Percentiles rank a stretch among this genome's conserved stretches.
These are phyloP conservation scores for Lasiurus borealis DNA, from an alignment of 2,113 vertebrate species.

Conservation along the genomic window DNA sequence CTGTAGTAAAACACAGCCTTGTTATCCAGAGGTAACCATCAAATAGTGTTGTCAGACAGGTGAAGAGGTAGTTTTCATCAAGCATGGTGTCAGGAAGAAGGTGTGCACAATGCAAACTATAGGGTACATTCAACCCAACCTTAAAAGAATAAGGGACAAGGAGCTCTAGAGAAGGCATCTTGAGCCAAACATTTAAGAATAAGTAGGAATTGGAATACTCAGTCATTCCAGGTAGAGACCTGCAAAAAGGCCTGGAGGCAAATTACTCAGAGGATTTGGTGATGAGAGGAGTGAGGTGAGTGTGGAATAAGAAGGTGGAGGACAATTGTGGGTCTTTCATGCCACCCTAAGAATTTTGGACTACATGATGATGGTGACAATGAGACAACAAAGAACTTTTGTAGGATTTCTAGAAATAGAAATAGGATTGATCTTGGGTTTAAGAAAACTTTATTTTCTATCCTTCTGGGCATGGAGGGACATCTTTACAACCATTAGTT, in stretches of 20 bases:
- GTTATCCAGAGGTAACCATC: too few species aligned
- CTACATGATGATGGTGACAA: not conserved
- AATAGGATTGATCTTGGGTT: not conserved
- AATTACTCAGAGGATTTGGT: accelerated
- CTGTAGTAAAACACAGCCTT: too few species aligned
- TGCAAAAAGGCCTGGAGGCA: too few species aligned
- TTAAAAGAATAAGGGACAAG: not conserved
- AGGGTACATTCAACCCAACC: not conserved
- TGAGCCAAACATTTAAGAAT: not conserved
- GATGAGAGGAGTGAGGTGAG: not conserved
- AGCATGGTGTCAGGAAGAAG: not conserved
- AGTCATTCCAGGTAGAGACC: not conserved
- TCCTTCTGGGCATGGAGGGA: too few species aligned
- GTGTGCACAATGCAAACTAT: not conserved
- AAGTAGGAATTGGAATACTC: too few species aligned
- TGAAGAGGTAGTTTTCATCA: not conserved
- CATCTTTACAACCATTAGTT: not conserved
- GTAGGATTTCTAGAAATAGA: not conserved
- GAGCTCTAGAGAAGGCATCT: not conserved
- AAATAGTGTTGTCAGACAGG: too few species aligned
- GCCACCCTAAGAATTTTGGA: not conserved
- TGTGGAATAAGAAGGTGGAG: not conserved
- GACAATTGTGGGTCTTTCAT: accelerated
- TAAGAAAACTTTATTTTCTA: not conserved
- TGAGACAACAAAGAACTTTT: not conserved